Conservation (phyloP, 2,797 vertebrate genomes). For the Limnodromus scolopaceus region DNA sequence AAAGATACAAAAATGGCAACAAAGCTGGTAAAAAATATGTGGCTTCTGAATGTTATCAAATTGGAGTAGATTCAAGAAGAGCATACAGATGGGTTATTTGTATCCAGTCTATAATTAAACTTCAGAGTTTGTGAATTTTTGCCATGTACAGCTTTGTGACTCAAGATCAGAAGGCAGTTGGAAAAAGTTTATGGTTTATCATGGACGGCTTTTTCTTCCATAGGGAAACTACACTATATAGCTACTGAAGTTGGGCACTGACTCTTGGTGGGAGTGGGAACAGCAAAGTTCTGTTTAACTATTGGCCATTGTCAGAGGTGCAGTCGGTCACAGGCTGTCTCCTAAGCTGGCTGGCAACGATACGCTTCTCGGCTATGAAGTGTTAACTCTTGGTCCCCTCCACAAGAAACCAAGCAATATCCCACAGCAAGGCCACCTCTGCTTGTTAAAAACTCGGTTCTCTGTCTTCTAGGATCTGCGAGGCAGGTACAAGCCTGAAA, state of each 20-base stretch:
- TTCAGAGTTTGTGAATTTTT: not conserved
- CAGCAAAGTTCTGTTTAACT: not conserved
- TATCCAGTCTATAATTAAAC: not conserved
- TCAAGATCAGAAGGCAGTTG: not conserved
- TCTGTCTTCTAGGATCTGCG: not conserved
- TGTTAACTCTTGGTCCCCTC: not conserved
- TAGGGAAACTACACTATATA: not conserved
- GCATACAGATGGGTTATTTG: not conserved
- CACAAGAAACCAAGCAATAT: not conserved
- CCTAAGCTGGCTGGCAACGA: not conserved
- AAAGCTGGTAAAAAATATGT: not conserved
- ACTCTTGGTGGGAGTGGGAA: not conserved
- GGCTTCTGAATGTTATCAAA: not conserved
- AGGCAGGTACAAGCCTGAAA: not conserved
- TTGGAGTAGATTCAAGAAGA: not conserved
- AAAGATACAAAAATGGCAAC: not conserved
- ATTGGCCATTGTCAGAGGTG: not conserved
- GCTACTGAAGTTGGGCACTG: not conserved
- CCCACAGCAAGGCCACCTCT: not conserved
- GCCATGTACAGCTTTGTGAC: not conserved
- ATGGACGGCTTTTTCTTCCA: not conserved
- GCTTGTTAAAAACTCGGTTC: not conserved
- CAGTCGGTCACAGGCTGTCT: no score
- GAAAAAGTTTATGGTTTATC: not conserved
- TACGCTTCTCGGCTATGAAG: fast-evolving